Conservation (phyloP, 2,113 vertebrate species). For the Corythoichthys haematopterus region DNA sequence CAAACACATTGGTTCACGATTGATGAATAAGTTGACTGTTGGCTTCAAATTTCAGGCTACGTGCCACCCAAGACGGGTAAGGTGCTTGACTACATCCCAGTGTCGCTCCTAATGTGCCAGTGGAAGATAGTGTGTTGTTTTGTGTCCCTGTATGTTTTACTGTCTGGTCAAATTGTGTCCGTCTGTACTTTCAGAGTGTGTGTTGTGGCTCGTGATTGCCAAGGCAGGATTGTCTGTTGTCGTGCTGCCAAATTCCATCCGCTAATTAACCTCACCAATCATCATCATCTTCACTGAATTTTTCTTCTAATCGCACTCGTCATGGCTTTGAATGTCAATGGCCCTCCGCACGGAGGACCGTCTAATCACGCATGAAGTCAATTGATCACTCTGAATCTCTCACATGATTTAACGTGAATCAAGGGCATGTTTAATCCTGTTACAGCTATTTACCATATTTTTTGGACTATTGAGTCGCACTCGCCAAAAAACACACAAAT, state of each 20-base stretch:
- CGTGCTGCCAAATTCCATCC: conserved; percentile 17
- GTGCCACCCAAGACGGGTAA: conserved; percentile 60
- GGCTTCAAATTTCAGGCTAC: conserved; percentile 66
- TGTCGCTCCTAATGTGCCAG: background rate
- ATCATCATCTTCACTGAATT: conserved; percentile 20
- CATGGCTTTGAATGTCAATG: conserved; percentile 26
- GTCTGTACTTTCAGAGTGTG: background rate
- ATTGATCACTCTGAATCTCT: background rate
- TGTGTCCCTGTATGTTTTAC: background rate
- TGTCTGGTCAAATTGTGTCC: background rate
- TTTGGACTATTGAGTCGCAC: too few species aligned
- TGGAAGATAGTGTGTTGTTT: background rate
- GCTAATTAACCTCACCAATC: background rate
- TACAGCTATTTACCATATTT: background rate
- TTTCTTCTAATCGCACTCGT: conserved; percentile 26
- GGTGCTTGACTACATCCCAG: background rate
- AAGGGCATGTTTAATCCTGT: background rate
- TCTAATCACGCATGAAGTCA: conserved; percentile 23
- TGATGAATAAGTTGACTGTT: conserved; percentile 46
- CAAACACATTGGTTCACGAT: background rate
- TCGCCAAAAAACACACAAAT: too few species aligned
- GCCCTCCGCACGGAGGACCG: background rate
- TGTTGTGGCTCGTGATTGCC: conserved; percentile 29
- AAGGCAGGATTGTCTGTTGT: conserved; percentile 20
- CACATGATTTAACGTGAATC: background rate